Conservation (phyloP, 2,888 invertebrate species). For the Thysanoteuthis rhombus region DNA sequence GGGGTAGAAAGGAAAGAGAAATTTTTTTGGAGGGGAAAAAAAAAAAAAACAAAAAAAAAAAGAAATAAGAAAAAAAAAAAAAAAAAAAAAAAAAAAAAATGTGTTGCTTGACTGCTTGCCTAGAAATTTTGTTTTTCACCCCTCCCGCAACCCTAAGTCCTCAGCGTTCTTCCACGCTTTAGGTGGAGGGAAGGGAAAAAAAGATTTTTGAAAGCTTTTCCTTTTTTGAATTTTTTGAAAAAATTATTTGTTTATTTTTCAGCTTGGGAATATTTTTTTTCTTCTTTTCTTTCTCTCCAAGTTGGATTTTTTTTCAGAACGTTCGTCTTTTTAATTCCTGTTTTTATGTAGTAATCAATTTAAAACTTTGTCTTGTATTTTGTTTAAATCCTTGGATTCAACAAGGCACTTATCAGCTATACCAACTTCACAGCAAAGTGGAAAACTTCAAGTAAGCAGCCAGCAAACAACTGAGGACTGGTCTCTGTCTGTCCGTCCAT, state of each 20-base stretch:
- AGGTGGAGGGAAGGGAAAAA: not conserved
- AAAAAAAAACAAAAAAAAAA: not conserved
- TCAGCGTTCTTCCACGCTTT: not conserved
- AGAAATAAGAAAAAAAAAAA: not conserved
- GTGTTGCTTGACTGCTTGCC: constrained; percentile 12
- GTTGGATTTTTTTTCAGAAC: not conserved
- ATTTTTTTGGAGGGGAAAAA: too few relatives aligned
- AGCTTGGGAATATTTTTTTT: constrained; percentile 24
- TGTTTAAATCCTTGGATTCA: constrained; percentile 30
- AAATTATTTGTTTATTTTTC: constrained; percentile 16
- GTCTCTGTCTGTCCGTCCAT: not conserved
- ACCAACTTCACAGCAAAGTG: constrained; percentile 32
- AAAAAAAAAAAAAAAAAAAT: not conserved
- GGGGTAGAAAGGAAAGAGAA: not conserved
- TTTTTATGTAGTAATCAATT: constrained; percentile 12
- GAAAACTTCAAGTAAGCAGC: constrained; percentile 29
- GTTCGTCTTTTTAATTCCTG: not conserved
- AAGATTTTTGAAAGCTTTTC: not conserved
- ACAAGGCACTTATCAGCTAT: constrained; percentile 33
- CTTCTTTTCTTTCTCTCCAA: not conserved
- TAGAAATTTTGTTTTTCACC: too few relatives aligned
- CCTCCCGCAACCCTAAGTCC: not conserved
- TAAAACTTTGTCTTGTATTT: not conserved
- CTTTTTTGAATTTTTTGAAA: constrained; percentile 19
- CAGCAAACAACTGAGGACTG: constrained; percentile 26